Percentiles rank a stretch among this genome's conserved stretches.
phyloP scores from a whole-genome alignment of 1,140 invertebrate genomes.

The Parasteatoda tepidariorum region DNA sequence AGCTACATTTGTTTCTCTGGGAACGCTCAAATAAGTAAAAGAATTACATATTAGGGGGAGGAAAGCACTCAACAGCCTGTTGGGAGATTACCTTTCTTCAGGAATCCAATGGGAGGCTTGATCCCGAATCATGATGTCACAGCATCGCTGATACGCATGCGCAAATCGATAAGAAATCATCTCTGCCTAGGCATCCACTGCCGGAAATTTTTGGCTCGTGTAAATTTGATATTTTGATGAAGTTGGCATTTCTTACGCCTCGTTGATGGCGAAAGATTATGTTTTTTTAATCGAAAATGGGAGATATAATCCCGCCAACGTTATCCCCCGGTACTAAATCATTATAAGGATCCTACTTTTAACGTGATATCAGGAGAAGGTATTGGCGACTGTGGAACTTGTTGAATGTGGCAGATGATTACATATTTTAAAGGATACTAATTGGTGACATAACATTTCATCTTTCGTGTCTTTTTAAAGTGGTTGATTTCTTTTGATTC shows the following conservation, averaged over 20 bases:
- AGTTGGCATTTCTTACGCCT: background rate
- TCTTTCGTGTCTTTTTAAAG: no score
- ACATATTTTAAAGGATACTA: no score
- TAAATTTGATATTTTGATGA: constrained; percentile 26
- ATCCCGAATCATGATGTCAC: constrained; percentile 23
- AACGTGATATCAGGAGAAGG: no score
- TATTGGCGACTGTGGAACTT: no score
- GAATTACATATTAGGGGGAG: background rate
- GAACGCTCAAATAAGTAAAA: background rate
- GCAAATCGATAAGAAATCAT: constrained; percentile 52
- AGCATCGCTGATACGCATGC: background rate
- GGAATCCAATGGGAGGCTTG: constrained; percentile 25
- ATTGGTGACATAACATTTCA: no score
- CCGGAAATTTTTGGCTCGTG: constrained; percentile 11
- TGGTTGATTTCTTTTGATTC: no score
- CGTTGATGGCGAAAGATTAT: background rate
- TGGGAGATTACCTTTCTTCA: constrained; percentile 43
- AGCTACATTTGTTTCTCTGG: background rate
- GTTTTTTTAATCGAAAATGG: background rate
- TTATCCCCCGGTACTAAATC: no score
- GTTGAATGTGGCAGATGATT: no score
- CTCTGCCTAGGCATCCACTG: constrained; percentile 41
- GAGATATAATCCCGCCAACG: no score
- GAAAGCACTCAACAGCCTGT: constrained; percentile 8
- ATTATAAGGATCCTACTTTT: no score